Conservation (phyloP, 2,888 invertebrate genomes). For the Drosophila quinaria region DNA sequence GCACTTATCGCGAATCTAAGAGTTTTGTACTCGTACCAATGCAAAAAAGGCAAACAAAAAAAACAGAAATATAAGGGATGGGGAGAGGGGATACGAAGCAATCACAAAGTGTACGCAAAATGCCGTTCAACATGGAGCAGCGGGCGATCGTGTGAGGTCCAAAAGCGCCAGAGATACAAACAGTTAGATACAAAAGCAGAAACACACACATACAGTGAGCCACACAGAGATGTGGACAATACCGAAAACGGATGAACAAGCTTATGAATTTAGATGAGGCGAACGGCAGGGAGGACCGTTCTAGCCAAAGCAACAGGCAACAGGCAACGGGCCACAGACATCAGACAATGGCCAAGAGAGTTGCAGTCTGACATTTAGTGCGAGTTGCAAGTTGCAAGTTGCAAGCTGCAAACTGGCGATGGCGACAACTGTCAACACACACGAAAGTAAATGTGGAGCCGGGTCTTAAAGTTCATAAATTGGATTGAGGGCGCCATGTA, state of each 20-base stretch:
- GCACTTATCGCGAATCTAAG: slow-evolving; percentile 58
- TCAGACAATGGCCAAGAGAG: slow-evolving; percentile 51
- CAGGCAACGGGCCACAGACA: not conserved
- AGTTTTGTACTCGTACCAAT: slow-evolving; percentile 11
- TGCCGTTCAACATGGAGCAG: slow-evolving; percentile 61
- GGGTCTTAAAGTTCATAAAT: slow-evolving; percentile 76
- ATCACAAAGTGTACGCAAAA: slow-evolving; percentile 71
- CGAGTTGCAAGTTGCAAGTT: slow-evolving; percentile 28
- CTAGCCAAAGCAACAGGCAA: slow-evolving; percentile 33
- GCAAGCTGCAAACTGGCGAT: slow-evolving; percentile 30
- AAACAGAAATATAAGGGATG: slow-evolving; percentile 20
- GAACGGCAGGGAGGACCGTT: slow-evolving; percentile 38
- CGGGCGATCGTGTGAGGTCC: slow-evolving; percentile 74
- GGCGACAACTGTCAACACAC: slow-evolving; percentile 79
- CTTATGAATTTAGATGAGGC: slow-evolving; percentile 50
- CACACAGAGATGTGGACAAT: slow-evolving; percentile 41
- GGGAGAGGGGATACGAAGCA: slow-evolving; percentile 9
- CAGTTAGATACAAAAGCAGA: slow-evolving; percentile 25
- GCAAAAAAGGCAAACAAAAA: not conserved
- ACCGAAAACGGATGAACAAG: slow-evolving; percentile 70
- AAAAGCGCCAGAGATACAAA: slow-evolving; percentile 28
- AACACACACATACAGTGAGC: slow-evolving; percentile 2
- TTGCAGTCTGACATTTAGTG: slow-evolving; percentile 65
- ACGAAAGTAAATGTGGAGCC: slow-evolving; percentile 71
- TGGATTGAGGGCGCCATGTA: slow-evolving; percentile 66